A percentile compares a stretch with the other conserved stretches of the same genome.
Evolutionary conservation across 2,113 vertebrate genomes (phyloP).

Genomic region (Corythoichthys intestinalis): DNA sequence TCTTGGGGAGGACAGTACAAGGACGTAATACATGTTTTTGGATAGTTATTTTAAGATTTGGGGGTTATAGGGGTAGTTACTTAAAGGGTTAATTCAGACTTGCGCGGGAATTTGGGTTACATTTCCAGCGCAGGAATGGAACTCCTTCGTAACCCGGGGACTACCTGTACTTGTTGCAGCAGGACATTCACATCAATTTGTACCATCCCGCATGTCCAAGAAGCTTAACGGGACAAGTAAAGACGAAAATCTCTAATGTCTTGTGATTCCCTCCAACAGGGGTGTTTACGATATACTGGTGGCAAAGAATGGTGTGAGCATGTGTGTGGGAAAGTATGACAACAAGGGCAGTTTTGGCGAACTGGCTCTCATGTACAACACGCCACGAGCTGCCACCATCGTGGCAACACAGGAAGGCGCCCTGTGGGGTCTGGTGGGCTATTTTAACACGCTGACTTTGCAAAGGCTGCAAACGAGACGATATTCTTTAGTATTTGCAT

Average conservation of each 20-base stretch:
- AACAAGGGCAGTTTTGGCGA: constrained; percentile 94
- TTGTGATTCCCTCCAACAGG: constrained; percentile 63
- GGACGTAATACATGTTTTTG: too few species aligned
- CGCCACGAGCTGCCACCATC: constrained; percentile 91
- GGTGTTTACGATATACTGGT: constrained; percentile 90
- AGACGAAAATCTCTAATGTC: neutral
- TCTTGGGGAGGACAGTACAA: too few species aligned
- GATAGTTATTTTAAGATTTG: too few species aligned
- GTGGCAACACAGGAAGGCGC: constrained; percentile 84
- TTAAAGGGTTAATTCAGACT: too few species aligned
- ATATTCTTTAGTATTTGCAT: neutral
- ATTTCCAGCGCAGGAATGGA: too few species aligned
- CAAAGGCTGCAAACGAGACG: neutral
- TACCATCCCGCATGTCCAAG: too few species aligned
- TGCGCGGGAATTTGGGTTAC: too few species aligned
- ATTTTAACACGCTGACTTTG: neutral
- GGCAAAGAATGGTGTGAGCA: constrained; percentile 74
- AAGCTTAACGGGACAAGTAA: too few species aligned
- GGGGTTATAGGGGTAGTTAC: too few species aligned
- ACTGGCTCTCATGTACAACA: constrained; percentile 97
- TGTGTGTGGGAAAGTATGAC: constrained; percentile 87
- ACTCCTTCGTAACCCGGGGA: too few species aligned
- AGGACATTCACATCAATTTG: too few species aligned
- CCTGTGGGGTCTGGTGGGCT: constrained; percentile 91
- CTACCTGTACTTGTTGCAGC: too few species aligned